Conservation (phyloP, 64 coral and sea anemone genomes). For the Pocillopora verrucosa region DNA sequence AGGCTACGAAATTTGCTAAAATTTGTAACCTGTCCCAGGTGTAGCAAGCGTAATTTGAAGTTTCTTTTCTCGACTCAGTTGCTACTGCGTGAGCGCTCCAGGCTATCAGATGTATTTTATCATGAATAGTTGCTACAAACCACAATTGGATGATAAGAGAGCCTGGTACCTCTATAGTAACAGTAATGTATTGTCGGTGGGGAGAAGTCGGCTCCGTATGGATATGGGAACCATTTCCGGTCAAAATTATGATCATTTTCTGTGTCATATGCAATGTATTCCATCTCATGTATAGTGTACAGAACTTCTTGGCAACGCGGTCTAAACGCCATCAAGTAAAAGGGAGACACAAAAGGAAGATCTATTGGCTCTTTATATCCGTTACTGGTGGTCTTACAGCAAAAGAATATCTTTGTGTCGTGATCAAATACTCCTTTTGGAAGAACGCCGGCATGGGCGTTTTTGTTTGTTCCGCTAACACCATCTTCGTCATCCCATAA, state of each 20-base stretch:
- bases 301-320: slow-evolving; percentile 49
- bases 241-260: slow-evolving; percentile 11
- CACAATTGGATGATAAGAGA: not conserved
- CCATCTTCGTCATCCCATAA: slow-evolving; percentile 60
- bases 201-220: not conserved
- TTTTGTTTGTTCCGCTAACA: slow-evolving; percentile 58
- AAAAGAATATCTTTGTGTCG: slow-evolving; percentile 61
- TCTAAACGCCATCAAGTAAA: slow-evolving; percentile 64
- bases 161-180: slow-evolving; percentile 43
- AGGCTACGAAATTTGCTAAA: no score
- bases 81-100: no score
- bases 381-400: slow-evolving; percentile 40
- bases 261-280: slow-evolving; percentile 51
- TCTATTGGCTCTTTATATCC: slow-evolving; percentile 28
- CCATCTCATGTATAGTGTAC: slow-evolving; percentile 39
- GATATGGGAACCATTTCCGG: not conserved
- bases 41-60: no score
- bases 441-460: slow-evolving; percentile 57
- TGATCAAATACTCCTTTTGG: slow-evolving; percentile 74
- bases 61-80: no score
- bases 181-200: slow-evolving; percentile 51
- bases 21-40: no score
- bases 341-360: slow-evolving; percentile 46
- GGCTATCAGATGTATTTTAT: no score
- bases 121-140: no score